Base-by-base conservation (phyloP, 2,888 invertebrate genomes). In the Trachelus stipa region DNA sequence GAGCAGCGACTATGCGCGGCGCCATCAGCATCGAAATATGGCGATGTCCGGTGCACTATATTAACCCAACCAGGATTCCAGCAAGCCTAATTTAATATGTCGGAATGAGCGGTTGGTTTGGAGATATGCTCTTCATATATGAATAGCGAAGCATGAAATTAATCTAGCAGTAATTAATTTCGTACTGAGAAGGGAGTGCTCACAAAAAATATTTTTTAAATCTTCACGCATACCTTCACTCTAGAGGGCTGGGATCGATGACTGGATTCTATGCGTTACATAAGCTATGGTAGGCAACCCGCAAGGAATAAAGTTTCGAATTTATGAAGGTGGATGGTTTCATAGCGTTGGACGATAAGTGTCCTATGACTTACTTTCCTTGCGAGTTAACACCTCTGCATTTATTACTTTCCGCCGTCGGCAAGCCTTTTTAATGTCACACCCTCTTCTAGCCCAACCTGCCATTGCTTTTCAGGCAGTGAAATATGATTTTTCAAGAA, bases 51-150 rank as follows among this genome's bases (percentile, higher is more conserved):
- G 76, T 75, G 73, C 76, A 77, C 73, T 78, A 80, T 80, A 80
- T 82, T 80, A 79, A 77, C 78, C 82, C 76, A 74, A 71, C 79
- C 79, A 33, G 79, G 76, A 81, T 81, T 82, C 79, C 82, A 77
- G 76, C 79, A 79, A 81, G 78, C 77, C 79, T 80, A 82, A 82
- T 82, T 81, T 79, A 80, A 81, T 79, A 80, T 75, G 78, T 78
- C 56, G 73, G 76, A 76, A 78, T 76, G 78, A 73, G 34, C 73
- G 23, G 33, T 69, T 15, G 40, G 40, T 23, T 56, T 23, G 40
- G 40, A 56, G 40, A 56, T 56, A 73, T 34, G 77, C 31, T 35
- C 77, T 34, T 73, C 68, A 30, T 73, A 74, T 73, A 73, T 77
- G 74, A 40, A 73, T 23, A 71, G 37, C 74, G 4, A 34, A 35